Evolutionary conservation across 2,888 invertebrate genomes (phyloP), one percentile per base, ranked within the genome.

Genomic region (Mycogona germanica): DNA sequence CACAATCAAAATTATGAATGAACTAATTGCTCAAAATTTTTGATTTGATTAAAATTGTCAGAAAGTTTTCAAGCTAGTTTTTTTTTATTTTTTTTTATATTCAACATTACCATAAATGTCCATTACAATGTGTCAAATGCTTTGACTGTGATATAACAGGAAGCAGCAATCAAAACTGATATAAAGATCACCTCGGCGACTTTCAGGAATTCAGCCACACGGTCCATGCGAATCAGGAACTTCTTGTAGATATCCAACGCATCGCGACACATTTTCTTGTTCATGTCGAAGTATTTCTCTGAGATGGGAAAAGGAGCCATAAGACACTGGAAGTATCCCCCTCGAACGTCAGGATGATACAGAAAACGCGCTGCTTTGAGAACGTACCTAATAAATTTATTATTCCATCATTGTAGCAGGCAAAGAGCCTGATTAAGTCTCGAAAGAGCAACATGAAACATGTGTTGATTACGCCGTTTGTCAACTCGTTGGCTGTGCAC

Each of bases 271-370:
- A 96, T 92, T 74, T 98, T 98, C 73, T 97, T 97, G 75, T 96
- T 96, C 96, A 98, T 97, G 72, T 96, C 95, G 73, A 98, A 98
- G 76, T 91, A 98, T 74, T 98, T 97, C 76, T 98, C 97, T 78
- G 65, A 14, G 68, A 67, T 25, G 9, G 26, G 21, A 49, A 48
- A 7, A 14, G 44, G 7, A 47, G 19, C 30, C 47, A 30, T 4
- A 5, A 44, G 21, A 14, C 35, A 38, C 40, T 38, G 5, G 40
- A 6, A 44, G 6, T 12, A 23, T 44, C 17, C 23, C 44, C 6
- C 25, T 26, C n/a, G 17, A 51, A 46, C 19, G 26, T 45, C 9
- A 48, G 45, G 12, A 48, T 29, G 44, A 44, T 42, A 41, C 17
- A 41, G 47, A 53, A 46, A 48, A 21, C 19, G 21, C 30, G 14